phyloP scores from a whole-genome alignment of 1,140 invertebrate genomes.

The Pogonognathellus flavescens region DNA sequence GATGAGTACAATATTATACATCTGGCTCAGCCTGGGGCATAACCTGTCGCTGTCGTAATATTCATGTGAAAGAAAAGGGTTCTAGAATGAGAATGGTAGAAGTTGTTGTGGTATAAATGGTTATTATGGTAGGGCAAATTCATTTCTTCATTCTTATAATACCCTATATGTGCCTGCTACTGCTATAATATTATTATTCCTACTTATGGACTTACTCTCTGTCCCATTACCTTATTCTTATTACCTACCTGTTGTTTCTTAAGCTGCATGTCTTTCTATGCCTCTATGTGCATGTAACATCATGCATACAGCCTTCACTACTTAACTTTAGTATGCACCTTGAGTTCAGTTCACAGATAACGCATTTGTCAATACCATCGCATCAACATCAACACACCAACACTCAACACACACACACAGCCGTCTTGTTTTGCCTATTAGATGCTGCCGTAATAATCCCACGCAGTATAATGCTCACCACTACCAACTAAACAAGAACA shows the following conservation, averaged over 20 bases:
- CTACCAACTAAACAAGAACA: no score
- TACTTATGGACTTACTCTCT: not conserved
- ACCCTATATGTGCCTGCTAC: no score
- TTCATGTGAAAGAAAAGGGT: slow-evolving; percentile 30
- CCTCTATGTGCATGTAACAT: no score
- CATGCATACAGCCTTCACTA: not conserved
- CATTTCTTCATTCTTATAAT: no score
- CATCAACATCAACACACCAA: not conserved
- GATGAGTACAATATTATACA: slow-evolving; percentile 24
- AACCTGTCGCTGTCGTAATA: not conserved
- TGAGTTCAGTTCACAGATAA: not conserved
- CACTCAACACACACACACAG: not conserved
- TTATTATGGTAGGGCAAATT: no score
- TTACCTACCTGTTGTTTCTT: slow-evolving; percentile 17
- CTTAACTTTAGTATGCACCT: not conserved
- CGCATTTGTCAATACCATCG: slow-evolving; percentile 9
- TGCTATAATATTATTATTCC: not conserved
- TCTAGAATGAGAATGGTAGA: not conserved
- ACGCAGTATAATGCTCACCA: not conserved
- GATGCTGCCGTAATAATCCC: slow-evolving; percentile 14
- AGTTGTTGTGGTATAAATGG: not conserved
- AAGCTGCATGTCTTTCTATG: not conserved
- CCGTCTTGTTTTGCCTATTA: not conserved
- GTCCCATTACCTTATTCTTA: not conserved
- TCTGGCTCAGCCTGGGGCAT: slow-evolving; percentile 15